Evolutionary conservation across 2,797 vertebrate species (phyloP), one percentile per base, ranked within the genome.

Genomic region (Champsocephalus esox): DNA sequence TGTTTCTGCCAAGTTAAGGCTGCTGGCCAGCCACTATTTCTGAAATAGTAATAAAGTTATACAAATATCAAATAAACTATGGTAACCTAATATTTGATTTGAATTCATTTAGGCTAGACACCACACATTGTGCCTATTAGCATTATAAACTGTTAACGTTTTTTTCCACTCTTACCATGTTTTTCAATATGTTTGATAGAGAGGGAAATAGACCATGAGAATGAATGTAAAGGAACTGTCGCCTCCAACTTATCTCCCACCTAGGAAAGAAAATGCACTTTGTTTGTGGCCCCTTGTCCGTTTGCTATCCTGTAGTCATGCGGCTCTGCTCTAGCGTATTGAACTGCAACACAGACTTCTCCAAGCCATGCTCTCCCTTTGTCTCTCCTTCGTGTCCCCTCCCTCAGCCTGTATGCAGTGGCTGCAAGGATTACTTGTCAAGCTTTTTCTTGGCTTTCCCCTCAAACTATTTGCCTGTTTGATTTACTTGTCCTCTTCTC

Each of bases 381-480:
- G 63, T 58, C 60, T 60, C 67, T 67, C 70, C 45, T 65, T 70
- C 63, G 44, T 54, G 16, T 46, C 69, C 80, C 60, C 59, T 73
- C 65, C 64, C 75, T 80, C 71, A n/a, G 70, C 89, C 80, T 85
- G 82, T 87, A 75, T 70, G 86, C 90, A 77, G 75, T 70, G 88
- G 91, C 93, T 91, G 89, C 86, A 85, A 89, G 95, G 95, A 94
- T 95, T 94, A 96, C 88, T 86, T 95, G 95, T 95, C 95, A 92
- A 95, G 94, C 87, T 87, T 90, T 96, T 95, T 94, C 94, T 95
- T 87, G 92, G 83, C 89, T 91, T 88, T 92, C 84, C 87, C 95
- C 93, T 89, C 90, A 87, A 93, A 95, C 92, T 95, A 93, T 96
- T 96, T 95, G 96, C 95, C 93, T 95, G 95, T 97, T 97, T 96